Conservation (phyloP, 1,140 invertebrate species). For the Drosophila teissieri region DNA sequence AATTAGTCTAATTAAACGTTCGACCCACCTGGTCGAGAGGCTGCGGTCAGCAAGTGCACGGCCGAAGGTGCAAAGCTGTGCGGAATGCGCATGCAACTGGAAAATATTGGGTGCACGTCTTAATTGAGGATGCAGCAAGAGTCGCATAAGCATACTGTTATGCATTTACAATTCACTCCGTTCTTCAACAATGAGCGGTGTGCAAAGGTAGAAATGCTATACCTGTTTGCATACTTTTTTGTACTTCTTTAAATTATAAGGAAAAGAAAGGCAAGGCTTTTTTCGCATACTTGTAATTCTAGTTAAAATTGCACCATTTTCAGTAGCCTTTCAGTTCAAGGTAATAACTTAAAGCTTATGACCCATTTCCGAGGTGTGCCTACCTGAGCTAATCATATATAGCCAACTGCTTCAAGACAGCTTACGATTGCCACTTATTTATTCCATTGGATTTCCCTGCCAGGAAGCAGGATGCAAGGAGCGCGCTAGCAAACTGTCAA, state of each 20-base stretch:
- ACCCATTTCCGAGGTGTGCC: too few species aligned
- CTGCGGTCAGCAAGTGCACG: slow-evolving; percentile 11
- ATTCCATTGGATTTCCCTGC: neutral
- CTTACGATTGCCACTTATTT: neutral
- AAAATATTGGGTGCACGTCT: slow-evolving; percentile 20
- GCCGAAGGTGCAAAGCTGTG: slow-evolving; percentile 16
- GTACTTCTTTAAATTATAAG: neutral
- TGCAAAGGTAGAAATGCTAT: too few species aligned
- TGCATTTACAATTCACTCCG: too few species aligned
- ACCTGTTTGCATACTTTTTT: too few species aligned
- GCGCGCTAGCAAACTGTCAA: slow-evolving; percentile 59
- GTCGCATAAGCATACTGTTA: neutral
- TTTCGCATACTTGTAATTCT: too few species aligned
- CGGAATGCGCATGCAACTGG: slow-evolving; percentile 13
- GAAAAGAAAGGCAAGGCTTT: neutral
- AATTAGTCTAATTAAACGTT: slow-evolving; percentile 73
- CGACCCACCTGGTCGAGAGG: slow-evolving; percentile 22
- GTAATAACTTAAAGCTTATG: too few species aligned
- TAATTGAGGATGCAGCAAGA: neutral
- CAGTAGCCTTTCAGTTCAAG: too few species aligned
- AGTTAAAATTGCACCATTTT: too few species aligned
- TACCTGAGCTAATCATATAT: neutral
- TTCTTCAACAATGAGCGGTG: too few species aligned
- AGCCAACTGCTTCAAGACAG: neutral
- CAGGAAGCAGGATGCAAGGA: slow-evolving; percentile 32